Conservation (phyloP, 2,797 vertebrate genomes). For the Sebastes oblongus region DNA sequence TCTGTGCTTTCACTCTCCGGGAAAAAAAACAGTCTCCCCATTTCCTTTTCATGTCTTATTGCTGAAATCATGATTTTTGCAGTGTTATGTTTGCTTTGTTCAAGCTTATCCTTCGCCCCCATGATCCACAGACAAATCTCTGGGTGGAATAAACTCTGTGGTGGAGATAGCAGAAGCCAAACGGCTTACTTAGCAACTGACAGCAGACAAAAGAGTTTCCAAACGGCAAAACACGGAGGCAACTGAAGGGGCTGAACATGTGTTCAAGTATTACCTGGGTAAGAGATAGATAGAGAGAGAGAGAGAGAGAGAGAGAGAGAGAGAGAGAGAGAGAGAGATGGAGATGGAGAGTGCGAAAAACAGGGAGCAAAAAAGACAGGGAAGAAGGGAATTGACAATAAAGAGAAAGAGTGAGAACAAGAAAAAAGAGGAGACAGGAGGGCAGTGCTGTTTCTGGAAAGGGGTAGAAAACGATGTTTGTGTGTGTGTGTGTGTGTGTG, state of each 20-base stretch:
- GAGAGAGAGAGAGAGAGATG: background rate
- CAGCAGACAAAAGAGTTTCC: constrained; percentile 35
- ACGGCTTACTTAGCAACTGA: constrained; percentile 41
- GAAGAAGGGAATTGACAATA: background rate
- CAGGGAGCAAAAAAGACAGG: background rate
- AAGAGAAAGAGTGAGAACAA: background rate
- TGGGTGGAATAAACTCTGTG: constrained; percentile 32
- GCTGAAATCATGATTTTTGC: constrained; percentile 39
- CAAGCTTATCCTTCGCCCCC: constrained; percentile 1
- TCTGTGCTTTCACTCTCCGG: background rate
- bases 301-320: background rate
- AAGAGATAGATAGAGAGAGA: background rate
- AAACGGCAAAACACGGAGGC: background rate
- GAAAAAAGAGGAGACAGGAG: background rate
- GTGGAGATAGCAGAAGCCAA: constrained; percentile 35
- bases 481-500: background rate
- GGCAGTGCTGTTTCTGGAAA: background rate
- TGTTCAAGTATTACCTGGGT: constrained; percentile 12
- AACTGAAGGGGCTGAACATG: background rate
- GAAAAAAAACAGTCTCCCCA: background rate
- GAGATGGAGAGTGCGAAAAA: background rate
- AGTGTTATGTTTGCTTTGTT: constrained; percentile 36
- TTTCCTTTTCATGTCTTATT: constrained; percentile 9
- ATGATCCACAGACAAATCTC: constrained; percentile 45
- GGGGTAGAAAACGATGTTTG: background rate